Conservation (phyloP, 2,797 vertebrate species). For the Hemitrygon akajei region DNA sequence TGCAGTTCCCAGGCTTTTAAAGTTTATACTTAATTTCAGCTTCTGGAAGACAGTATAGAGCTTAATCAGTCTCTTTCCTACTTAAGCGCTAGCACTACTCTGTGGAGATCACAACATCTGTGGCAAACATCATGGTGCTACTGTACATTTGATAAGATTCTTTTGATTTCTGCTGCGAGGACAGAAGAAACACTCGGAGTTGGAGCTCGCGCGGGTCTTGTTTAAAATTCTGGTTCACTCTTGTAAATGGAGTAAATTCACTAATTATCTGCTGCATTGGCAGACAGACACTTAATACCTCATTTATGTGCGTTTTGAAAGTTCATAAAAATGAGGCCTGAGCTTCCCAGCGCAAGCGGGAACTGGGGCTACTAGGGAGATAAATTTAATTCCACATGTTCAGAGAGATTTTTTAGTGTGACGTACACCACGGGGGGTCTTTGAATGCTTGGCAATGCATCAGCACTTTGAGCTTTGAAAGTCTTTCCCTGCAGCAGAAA, state of each 20-base stretch:
- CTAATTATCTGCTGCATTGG: constrained; percentile 42
- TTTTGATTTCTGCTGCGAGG: neutral
- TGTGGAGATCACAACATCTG: neutral
- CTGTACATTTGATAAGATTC: neutral
- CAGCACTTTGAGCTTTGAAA: constrained; percentile 86
- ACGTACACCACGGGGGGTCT: constrained; percentile 82
- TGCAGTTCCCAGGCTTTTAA: neutral
- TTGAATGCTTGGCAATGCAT: constrained; percentile 81
- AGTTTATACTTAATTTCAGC: neutral
- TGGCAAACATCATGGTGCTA: neutral
- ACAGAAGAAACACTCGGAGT: neutral
- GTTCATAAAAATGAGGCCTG: constrained; percentile 66
- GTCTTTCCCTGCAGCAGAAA: constrained; percentile 81
- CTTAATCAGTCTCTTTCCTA: neutral
- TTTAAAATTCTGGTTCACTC: constrained; percentile 22
- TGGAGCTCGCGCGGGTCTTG: neutral
- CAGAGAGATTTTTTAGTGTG: constrained; percentile 93
- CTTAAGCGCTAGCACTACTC: neutral
- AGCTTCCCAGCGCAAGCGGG: constrained; percentile 73
- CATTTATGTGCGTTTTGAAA: constrained; percentile 70
- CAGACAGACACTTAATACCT: constrained; percentile 66
- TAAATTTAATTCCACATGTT: constrained; percentile 89
- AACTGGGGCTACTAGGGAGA: constrained; percentile 74
- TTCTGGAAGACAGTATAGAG: too few relatives aligned
- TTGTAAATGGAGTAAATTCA: constrained; percentile 26